Evolutionary conservation across 2,113 vertebrate genomes (phyloP), one percentile per base, ranked within the genome.

Genomic region (Cyprinodon brontotheroides): DNA sequence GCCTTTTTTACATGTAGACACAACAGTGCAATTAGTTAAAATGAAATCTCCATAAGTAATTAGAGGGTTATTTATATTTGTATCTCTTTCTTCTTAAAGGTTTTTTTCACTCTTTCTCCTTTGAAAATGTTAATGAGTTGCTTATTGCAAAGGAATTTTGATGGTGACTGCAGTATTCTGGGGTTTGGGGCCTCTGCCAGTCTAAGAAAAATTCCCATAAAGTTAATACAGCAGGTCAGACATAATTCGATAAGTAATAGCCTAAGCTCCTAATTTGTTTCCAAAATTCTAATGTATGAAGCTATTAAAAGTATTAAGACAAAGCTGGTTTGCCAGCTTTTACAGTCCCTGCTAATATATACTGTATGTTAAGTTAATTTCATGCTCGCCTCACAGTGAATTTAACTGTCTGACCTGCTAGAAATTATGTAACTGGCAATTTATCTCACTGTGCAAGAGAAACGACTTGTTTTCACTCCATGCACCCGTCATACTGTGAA

Each of bases 221-320:
- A 84, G 86, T 87, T 89, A 70, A 76, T 87, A 69, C 88, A 89
- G 79, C 81, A 84, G 87, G 82, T 91, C 80, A 77, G 82, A 75
- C 36, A 68, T 87, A 85, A 90, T 83, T 82, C 74, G 61, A 67
- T 89, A 78, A 89, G 88, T 89, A 86, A 91, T 89, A 65, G 63
- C 89, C 45, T 83, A 76, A 91, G 77, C 75, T 67, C 47, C 76
- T 82, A 22, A 85, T 90, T 91, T 91, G 86, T 87, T 84, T 87
- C 45, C 70, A 72, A 40, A 59, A 37, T 75, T 70, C 41, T 50
- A 82, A 88, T 90, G 65, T 84, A 91, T 91, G 84, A 40, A 9
- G 68, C 76, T 50, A 87, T 90, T 91, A 86, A 83, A 78, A 40
- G 65, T 40, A 78, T 79, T 72, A 68, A 82, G 87, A 88, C 85